Base-by-base conservation (phyloP, 2,113 vertebrate species). In the Hemiprocne comata region DNA sequence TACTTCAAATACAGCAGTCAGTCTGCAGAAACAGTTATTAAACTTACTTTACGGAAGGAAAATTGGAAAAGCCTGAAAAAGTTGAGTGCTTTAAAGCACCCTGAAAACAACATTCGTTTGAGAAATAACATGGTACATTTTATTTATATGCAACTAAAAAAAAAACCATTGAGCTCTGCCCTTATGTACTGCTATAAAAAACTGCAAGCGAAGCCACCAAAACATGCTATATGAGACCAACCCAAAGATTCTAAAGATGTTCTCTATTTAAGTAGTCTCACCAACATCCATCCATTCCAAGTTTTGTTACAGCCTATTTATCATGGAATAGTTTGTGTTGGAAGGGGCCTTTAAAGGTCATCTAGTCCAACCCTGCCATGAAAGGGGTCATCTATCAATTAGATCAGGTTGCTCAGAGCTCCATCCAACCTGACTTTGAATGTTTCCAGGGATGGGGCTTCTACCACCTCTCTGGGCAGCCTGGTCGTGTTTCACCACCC, bases 1-100 rank as follows among this genome's bases (percentile, higher is more conserved):
- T 93, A 99, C 99, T 98, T 99, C 99, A 97, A 99, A 99, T 72
- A 98, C 40, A 28, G 98, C 98, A 65, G 97, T 98, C 66, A 98
- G 85, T 93, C 99, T 99, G 93, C 25, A 90, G 11, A 62, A 95
- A 72, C 0, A 93, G 48, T 94, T 73, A n/a, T 11, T 79, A 69
- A 81, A 89, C 55, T 87, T 60, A 94, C 10, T 72, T 53, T 51
- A 69, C 51, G n/a, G 46, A 46, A 91, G 38, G 25, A 23, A 94
- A 77, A 73, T 26, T 34, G 36, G 31, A 84, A 57, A 83, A 84
- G 55, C 72, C 50, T 83, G 31, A 34, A 91, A 88, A 85, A 60
- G 6, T 16, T 64, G 26, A 34, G 24, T 44, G 54, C 31, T 84
- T 73, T 65, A 26, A 74, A 62, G 23, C 33, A 91, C 29, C 31